A percentile compares a stretch with the other conserved stretches of the same genome.
phyloP scores from a whole-genome alignment of 2,797 vertebrate genomes.

The Pseudochirops corinnae region DNA sequence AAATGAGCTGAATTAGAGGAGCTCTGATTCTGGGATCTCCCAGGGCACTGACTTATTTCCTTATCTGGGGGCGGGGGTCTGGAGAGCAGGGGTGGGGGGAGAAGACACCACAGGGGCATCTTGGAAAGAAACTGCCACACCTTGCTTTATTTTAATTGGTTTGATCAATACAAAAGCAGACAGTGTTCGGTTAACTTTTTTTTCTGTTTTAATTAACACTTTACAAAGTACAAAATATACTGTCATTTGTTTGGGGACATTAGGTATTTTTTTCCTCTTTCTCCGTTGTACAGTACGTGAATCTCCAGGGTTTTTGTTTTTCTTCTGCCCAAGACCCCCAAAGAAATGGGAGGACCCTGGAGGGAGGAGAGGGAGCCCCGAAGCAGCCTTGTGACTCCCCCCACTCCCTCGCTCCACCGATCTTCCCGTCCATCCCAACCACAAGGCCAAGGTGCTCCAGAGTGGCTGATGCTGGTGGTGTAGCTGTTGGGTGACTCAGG shows the following conservation, averaged over 20 bases:
- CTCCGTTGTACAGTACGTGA: slow-evolving; percentile 84
- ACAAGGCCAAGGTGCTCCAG: background rate
- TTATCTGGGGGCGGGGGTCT: background rate
- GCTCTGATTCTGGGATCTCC: background rate
- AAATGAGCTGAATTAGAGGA: too few species aligned
- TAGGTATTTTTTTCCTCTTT: slow-evolving; percentile 71
- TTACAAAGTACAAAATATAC: slow-evolving; percentile 90
- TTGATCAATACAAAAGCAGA: slow-evolving; percentile 77
- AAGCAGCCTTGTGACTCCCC: background rate
- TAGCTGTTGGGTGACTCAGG: background rate
- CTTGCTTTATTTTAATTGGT: slow-evolving; percentile 62
- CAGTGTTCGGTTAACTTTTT: slow-evolving; percentile 62
- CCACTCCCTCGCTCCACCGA: background rate
- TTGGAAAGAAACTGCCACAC: slow-evolving; percentile 66
- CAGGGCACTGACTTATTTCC: background rate
- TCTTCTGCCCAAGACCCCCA: background rate
- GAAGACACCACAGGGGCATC: background rate
- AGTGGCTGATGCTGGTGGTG: slow-evolving; percentile 1
- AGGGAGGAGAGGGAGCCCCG: background rate
- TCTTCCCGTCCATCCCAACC: background rate
- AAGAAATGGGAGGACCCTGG: background rate
- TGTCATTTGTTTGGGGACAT: slow-evolving; percentile 83
- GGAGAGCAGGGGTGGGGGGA: background rate
- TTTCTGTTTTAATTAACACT: slow-evolving; percentile 85
- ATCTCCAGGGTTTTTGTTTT: slow-evolving; percentile 78